Percentiles rank a stretch among this genome's conserved stretches.
These are phyloP conservation scores for Saimiri boliviensis DNA, from an alignment of 2,113 vertebrate species.

Conservation along the genomic window DNA sequence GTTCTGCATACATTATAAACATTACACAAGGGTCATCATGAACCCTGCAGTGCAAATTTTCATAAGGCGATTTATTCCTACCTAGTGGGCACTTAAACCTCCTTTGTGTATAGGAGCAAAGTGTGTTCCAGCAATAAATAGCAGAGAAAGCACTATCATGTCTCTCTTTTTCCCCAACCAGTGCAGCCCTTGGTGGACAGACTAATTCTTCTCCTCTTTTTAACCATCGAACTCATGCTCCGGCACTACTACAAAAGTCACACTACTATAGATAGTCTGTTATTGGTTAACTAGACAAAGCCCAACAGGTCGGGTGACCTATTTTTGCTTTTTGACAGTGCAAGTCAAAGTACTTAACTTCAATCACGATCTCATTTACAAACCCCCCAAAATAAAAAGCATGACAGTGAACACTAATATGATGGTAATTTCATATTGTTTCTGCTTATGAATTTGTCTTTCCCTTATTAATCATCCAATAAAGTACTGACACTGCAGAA, in stretches of 20 bases:
- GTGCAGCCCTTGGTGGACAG: conserved; percentile 53
- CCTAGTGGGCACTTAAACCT: conserved; percentile 81
- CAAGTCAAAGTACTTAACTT: conserved; percentile 89
- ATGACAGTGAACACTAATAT: conserved; percentile 89
- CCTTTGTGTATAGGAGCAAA: conserved; percentile 80
- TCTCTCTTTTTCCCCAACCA: neutral
- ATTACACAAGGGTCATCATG: conserved; percentile 78
- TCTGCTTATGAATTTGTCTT: conserved; percentile 98
- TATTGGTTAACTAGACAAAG: conserved; percentile 86
- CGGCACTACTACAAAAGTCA: neutral
- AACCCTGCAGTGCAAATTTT: conserved; percentile 82
- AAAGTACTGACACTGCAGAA: conserved; percentile 99
- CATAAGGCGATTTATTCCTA: conserved; percentile 85
- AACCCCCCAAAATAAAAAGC: conserved; percentile 84
- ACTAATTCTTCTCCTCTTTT: conserved; percentile 27
- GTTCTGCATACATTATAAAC: conserved; percentile 81
- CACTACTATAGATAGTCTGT: conserved; percentile 70
- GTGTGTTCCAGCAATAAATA: conserved; percentile 79
- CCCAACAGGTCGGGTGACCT: conserved; percentile 86
- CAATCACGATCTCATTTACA: conserved; percentile 89
- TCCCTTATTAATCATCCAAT: conserved; percentile 99
- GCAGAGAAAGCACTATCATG: conserved; percentile 48
- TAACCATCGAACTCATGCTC: conserved; percentile 50
- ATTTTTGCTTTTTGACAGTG: conserved; percentile 85
- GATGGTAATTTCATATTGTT: conserved; percentile 94